Percentiles rank a stretch among this genome's conserved stretches.
These are phyloP conservation scores for Pararge aegeria DNA, from an alignment of 1,140 invertebrate genomes.

Conservation along the genomic window DNA sequence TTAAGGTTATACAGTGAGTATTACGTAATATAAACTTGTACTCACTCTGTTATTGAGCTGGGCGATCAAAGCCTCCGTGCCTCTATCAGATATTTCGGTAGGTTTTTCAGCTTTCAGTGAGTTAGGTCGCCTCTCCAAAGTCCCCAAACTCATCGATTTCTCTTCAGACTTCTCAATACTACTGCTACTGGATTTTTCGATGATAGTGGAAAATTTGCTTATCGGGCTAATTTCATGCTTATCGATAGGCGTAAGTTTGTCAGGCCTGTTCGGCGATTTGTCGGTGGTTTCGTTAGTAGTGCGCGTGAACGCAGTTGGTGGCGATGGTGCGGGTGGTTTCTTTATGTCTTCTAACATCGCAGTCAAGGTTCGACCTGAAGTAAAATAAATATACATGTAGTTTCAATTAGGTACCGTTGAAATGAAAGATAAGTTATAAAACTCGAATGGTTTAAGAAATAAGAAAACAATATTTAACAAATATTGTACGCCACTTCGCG, in stretches of 20 bases:
- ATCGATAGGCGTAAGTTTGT: slow-evolving; percentile 23
- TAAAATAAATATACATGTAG: not conserved
- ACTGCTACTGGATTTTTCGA: slow-evolving; percentile 26
- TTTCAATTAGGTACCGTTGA: too few species aligned
- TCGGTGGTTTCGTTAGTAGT: slow-evolving; percentile 26
- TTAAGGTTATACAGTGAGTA: too few species aligned
- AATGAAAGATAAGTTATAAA: not conserved
- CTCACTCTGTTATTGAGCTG: slow-evolving; percentile 71
- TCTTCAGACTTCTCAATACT: slow-evolving; percentile 33
- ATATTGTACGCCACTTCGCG: too few species aligned
- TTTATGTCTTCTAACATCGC: slow-evolving; percentile 65
- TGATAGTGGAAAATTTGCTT: slow-evolving; percentile 32
- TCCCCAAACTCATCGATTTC: slow-evolving; percentile 30
- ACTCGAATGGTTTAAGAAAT: too few species aligned
- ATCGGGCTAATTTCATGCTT: slow-evolving; percentile 35
- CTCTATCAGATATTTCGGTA: slow-evolving; percentile 36
- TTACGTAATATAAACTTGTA: slow-evolving; percentile 2
- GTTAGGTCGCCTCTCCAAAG: slow-evolving; percentile 50
- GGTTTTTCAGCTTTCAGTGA: slow-evolving; percentile 34
- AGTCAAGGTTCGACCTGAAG: slow-evolving; percentile 58
- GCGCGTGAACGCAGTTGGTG: slow-evolving; percentile 34
- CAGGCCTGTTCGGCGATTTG: slow-evolving; percentile 36
- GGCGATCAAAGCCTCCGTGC: slow-evolving; percentile 52
- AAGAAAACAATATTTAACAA: too few species aligned
- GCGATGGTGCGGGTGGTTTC: slow-evolving; percentile 48